phyloP scores from a whole-genome alignment of 2,797 vertebrate species.

The Melanotaenia boesemani region DNA sequence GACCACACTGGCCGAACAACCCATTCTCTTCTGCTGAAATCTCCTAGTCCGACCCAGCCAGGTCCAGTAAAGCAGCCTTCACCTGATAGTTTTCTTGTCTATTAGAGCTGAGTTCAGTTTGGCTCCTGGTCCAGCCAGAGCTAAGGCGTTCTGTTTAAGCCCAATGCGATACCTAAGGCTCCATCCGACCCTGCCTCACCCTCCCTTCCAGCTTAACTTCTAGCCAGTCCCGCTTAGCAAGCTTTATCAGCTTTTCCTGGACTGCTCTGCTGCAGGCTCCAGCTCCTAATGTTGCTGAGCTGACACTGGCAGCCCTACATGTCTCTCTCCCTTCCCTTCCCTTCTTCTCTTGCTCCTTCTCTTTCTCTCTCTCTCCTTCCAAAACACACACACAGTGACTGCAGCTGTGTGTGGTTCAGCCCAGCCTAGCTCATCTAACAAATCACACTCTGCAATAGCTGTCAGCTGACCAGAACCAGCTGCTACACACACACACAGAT shows the following conservation, averaged over 20 bases:
- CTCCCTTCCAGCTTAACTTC: slow-evolving; percentile 35
- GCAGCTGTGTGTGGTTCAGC: slow-evolving; percentile 91
- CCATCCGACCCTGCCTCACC: slow-evolving; percentile 41
- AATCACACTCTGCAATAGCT: slow-evolving; percentile 78
- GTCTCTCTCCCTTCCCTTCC: slow-evolving; percentile 75
- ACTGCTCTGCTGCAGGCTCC: slow-evolving; percentile 52
- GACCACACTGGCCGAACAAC: slow-evolving; percentile 95
- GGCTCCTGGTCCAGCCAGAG: slow-evolving; percentile 72
- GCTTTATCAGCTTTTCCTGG: slow-evolving; percentile 41
- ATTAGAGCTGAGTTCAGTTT: slow-evolving; percentile 24
- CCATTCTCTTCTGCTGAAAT: slow-evolving; percentile 83
- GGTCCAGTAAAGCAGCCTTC: slow-evolving; percentile 36
- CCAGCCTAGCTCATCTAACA: slow-evolving; percentile 86
- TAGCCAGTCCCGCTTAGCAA: slow-evolving; percentile 32
- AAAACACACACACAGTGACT: slow-evolving; percentile 82
- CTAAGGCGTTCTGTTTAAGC: slow-evolving; percentile 41
- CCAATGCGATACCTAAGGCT: slow-evolving; percentile 25
- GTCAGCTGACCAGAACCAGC: slow-evolving; percentile 93
- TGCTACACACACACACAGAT: slow-evolving; percentile 39
- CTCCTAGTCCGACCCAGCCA: slow-evolving; percentile 32
- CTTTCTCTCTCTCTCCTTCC: background rate
- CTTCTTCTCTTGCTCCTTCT: slow-evolving; percentile 11
- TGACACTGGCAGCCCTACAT: slow-evolving; percentile 90
- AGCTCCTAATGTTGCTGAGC: slow-evolving; percentile 79
- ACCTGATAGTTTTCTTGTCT: slow-evolving; percentile 28